phyloP scores from a whole-genome alignment of 2,113 vertebrate species.

The Stegastes partitus region DNA sequence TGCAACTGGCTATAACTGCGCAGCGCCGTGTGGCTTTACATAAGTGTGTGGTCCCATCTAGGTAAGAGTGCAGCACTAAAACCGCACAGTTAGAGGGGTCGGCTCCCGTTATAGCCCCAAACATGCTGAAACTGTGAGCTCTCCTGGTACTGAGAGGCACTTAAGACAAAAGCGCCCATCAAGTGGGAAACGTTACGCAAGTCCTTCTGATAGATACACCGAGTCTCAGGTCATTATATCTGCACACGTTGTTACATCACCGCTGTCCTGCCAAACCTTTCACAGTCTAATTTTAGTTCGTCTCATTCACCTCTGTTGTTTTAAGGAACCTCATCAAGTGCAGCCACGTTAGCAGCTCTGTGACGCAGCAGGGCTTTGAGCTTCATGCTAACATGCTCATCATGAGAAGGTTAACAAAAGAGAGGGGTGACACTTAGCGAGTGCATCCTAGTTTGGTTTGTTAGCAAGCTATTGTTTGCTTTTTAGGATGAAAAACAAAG shows the following conservation, averaged over 20 bases:
- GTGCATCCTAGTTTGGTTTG: too few relatives aligned
- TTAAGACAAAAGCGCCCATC: slow-evolving; percentile 2
- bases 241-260: neutral
- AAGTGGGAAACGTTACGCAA: slow-evolving; percentile 10
- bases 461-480: too few relatives aligned
- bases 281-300: neutral
- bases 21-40: neutral
- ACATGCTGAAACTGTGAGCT: neutral
- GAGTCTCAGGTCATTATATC: neutral
- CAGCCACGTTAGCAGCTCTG: neutral
- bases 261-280: neutral
- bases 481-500: too few relatives aligned
- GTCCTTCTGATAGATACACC: neutral
- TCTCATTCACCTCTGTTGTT: neutral
- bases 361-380: neutral
- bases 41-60: slow-evolving; percentile 1
- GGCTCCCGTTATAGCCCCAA: neutral
- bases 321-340: neutral
- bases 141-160: neutral
- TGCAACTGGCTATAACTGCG: neutral
- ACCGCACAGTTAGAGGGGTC: neutral
- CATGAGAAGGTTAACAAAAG: too few relatives aligned
- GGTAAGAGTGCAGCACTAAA: neutral
- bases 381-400: too few relatives aligned
- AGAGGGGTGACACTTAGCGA: too few relatives aligned